Evolutionary conservation across 2,888 invertebrate genomes (phyloP).

Genomic region (Epicampocera succincta): DNA sequence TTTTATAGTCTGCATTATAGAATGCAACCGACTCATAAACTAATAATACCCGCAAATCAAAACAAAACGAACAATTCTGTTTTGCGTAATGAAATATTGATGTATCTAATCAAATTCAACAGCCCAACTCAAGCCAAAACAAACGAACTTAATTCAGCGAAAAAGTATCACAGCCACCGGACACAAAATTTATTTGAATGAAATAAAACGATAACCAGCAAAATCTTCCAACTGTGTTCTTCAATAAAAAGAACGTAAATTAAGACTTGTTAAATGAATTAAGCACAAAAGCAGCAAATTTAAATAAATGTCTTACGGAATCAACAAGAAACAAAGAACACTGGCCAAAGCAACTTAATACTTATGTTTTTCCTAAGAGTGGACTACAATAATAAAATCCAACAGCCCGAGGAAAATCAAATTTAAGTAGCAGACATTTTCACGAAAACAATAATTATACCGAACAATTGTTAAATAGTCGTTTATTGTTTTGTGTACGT

Average conservation of each 20-base stretch:
- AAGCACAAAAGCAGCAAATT: not conserved
- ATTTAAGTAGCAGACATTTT: too few species aligned
- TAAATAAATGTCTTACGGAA: too few species aligned
- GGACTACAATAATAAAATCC: too few species aligned
- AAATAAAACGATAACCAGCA: constrained; percentile 5
- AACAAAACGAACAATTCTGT: constrained; percentile 2
- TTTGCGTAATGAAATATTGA: constrained; percentile 16
- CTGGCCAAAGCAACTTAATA: not conserved
- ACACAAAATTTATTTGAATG: not conserved
- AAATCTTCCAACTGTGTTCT: constrained; percentile 9
- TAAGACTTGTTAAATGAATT: constrained; percentile 5
- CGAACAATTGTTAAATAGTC: too few species aligned
- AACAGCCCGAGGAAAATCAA: too few species aligned
- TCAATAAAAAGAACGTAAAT: constrained; percentile 16
- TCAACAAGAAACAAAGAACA: not conserved
- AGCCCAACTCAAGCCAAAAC: not conserved
- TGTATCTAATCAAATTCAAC: constrained; percentile 4
- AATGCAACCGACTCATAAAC: not conserved
- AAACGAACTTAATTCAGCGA: constrained; percentile 3
- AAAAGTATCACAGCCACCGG: not conserved
- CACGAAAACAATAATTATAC: too few species aligned
- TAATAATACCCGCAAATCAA: not conserved
- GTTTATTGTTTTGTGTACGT: too few species aligned
- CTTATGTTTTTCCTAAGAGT: too few species aligned
- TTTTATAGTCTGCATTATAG: too few species aligned